These are phyloP conservation scores for Drosophila santomea DNA, from an alignment of 1,140 invertebrate species.

Conservation along the genomic window DNA sequence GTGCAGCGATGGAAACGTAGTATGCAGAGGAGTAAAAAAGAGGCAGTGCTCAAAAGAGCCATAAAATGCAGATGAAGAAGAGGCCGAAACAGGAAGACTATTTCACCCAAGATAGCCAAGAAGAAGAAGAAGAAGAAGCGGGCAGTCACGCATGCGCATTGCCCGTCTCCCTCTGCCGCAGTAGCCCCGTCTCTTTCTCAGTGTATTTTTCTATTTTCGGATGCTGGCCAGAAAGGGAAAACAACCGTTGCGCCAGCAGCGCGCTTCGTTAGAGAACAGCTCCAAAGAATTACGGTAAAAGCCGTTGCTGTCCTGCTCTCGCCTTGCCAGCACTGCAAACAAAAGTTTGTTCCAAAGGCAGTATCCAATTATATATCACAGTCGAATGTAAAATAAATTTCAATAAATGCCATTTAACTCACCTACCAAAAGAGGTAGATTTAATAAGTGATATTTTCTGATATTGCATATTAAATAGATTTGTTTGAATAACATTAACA, in stretches of 20 bases:
- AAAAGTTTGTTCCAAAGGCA: neutral
- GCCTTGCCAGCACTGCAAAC: constrained; percentile 18
- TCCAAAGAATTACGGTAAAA: constrained; percentile 70
- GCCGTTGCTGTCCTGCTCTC: constrained; percentile 17
- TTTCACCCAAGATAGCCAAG: constrained; percentile 9
- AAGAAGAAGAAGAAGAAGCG: constrained; percentile 31
- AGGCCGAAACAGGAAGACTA: constrained; percentile 76
- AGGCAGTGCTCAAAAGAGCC: constrained; percentile 20
- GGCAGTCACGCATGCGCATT: constrained; percentile 70
- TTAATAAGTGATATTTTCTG: too few relatives aligned
- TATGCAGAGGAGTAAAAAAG: constrained; percentile 4
- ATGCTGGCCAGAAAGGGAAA: constrained; percentile 84
- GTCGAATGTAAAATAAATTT: too few relatives aligned
- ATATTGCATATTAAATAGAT: too few relatives aligned
- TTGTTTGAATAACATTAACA: too few relatives aligned
- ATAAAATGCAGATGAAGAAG: constrained; percentile 37
- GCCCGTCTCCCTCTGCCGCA: neutral
- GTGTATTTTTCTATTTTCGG: constrained; percentile 67
- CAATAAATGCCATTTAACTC: too few relatives aligned
- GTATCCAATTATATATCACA: too few relatives aligned
- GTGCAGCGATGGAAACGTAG: constrained; percentile 14
- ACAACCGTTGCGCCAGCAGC: constrained; percentile 65
- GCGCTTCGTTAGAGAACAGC: constrained; percentile 68
- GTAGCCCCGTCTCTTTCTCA: constrained; percentile 3
- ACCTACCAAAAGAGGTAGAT: too few relatives aligned